phyloP scores from a whole-genome alignment of 2,113 vertebrate species.

The Egretta garzetta region DNA sequence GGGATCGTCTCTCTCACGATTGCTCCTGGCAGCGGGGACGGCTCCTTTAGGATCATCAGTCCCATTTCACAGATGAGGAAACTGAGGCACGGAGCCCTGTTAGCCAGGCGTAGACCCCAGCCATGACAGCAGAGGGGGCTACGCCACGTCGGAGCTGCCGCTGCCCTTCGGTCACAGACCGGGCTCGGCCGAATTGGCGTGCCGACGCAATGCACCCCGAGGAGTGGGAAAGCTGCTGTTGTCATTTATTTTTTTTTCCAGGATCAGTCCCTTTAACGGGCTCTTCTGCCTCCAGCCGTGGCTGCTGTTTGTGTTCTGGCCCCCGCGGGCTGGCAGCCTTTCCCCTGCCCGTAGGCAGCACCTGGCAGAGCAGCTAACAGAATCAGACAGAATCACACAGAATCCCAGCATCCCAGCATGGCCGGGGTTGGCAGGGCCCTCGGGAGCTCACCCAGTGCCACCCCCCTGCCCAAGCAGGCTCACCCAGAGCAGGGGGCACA shows the following conservation, averaged over 20 bases:
- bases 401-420: too few species aligned
- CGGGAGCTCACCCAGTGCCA: too few species aligned
- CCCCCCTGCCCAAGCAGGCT: too few species aligned
- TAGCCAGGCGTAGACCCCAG: neutral
- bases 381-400: too few species aligned
- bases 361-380: neutral
- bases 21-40: neutral
- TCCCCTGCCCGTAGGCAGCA: neutral
- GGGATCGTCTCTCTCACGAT: fast-evolving
- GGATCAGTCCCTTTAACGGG: neutral
- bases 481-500: too few species aligned
- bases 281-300: neutral
- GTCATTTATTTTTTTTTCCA: neutral
- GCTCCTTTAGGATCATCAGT: neutral
- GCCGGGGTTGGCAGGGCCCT: too few species aligned
- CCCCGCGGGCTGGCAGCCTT: neutral
- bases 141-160: fast-evolving
- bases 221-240: fast-evolving
- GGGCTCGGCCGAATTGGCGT: fast-evolving
- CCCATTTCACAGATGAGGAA: neutral
- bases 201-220: fast-evolving
- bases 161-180: neutral
- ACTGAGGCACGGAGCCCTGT: neutral
- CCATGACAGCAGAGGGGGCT: too few species aligned
- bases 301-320: neutral